Evolutionary conservation across 2,797 vertebrate species (phyloP).

Genomic region (Sebastes nivosus): DNA sequence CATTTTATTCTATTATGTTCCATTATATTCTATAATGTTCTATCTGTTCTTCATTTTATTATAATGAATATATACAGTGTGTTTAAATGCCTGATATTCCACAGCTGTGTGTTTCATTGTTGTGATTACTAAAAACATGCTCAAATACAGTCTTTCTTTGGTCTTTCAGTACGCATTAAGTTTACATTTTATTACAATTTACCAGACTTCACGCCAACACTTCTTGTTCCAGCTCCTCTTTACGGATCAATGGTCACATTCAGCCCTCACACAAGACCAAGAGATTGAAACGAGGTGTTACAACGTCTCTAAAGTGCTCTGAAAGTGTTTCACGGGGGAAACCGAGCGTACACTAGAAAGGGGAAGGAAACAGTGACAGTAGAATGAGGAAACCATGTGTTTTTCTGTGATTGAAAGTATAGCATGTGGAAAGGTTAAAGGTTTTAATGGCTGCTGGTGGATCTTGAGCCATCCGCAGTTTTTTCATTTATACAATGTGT

Average conservation of each 20-base stretch:
- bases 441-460: neutral
- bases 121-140: neutral
- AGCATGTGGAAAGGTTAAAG: neutral
- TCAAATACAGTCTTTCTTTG: neutral
- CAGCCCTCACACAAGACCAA: neutral
- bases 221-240: neutral
- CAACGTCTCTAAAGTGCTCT: neutral
- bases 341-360: conserved; percentile 9
- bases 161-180: neutral
- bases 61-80: neutral
- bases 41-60: neutral
- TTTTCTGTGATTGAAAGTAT: conserved; percentile 20
- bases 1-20: neutral
- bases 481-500: neutral
- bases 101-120: neutral
- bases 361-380: conserved; percentile 46
- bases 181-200: neutral
- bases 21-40: neutral
- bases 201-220: neutral
- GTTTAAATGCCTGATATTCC: neutral
- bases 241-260: neutral
- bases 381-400: conserved; percentile 39
- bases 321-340: conserved; percentile 14
- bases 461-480: neutral
- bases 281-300: neutral